A percentile compares a stretch with the other conserved stretches of the same genome.
Evolutionary conservation across 2,888 invertebrate species (phyloP).

Genomic region (Conus canariensis): DNA sequence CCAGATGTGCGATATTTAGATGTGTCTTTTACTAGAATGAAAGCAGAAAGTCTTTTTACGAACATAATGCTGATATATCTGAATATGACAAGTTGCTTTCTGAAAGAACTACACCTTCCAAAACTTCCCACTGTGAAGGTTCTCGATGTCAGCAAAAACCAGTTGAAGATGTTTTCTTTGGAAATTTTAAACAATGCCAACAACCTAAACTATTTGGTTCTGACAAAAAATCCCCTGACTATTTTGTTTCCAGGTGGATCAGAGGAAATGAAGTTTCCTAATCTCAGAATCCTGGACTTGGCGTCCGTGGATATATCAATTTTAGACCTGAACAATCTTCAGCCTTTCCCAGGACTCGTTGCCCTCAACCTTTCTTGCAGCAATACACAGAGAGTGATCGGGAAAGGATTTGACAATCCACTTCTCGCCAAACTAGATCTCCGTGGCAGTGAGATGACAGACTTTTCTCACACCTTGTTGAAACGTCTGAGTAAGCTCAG

Average conservation of each 20-base stretch:
- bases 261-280: not conserved
- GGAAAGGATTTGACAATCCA: not conserved
- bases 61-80: not conserved
- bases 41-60: not conserved
- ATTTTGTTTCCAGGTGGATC: not conserved
- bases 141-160: not conserved
- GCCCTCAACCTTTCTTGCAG: not conserved
- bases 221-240: not conserved
- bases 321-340: not conserved
- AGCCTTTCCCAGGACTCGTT: not conserved
- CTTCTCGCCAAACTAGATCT: not conserved
- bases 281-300: not conserved
- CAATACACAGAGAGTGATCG: not conserved
- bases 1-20: slow-evolving; percentile 4
- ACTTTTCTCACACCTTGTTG: not conserved
- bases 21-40: not conserved
- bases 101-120: not conserved
- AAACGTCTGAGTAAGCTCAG: not conserved
- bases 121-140: not conserved
- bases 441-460: not conserved
- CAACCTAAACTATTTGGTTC: not conserved
- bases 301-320: not conserved
- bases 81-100: not conserved
- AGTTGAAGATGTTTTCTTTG: not conserved
- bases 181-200: not conserved